Conservation (phyloP, 30 jellyfish, hydroid and myxozoan genomes). For the Thelohanellus kitauei region DNA sequence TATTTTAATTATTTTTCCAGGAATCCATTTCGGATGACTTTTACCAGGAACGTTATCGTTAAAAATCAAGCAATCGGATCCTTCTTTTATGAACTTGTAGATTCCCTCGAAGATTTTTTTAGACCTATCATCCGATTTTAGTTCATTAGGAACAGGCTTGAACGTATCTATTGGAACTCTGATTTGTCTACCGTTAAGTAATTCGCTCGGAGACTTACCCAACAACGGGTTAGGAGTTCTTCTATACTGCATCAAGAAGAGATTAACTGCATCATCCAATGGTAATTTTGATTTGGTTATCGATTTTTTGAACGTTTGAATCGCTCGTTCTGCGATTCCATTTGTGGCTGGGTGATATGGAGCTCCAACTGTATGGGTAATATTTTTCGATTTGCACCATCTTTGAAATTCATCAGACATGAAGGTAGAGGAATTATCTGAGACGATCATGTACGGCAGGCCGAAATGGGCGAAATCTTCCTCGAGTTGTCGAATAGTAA, state of each 20-base stretch:
- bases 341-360: conserved; percentile 9
- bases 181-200: conserved; percentile 5
- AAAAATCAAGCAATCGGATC: too few relatives aligned
- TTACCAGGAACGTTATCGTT: too few relatives aligned
- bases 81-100: too few relatives aligned
- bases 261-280: conserved; percentile 1
- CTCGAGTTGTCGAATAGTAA: conserved; percentile 1
- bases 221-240: conserved; percentile 1
- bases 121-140: too few relatives aligned
- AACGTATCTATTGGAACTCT: neutral
- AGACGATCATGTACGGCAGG: conserved; percentile 3
- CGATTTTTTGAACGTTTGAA: conserved; percentile 3
- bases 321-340: conserved; percentile 4
- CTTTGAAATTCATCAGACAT: conserved; percentile 4
- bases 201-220: conserved; percentile 9
- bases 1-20: conserved; percentile 1
- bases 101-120: too few relatives aligned
- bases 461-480: conserved; percentile 10
- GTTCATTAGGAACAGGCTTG: conserved; percentile 7
- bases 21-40: conserved; percentile 11
- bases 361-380: conserved; percentile 1
- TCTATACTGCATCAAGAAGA: conserved; percentile 5
- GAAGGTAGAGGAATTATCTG: conserved; percentile 8
- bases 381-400: conserved; percentile 3
- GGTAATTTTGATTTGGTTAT: conserved; percentile 3